phyloP scores from a whole-genome alignment of 2,888 invertebrate genomes.

The Invenusta paracnida region DNA sequence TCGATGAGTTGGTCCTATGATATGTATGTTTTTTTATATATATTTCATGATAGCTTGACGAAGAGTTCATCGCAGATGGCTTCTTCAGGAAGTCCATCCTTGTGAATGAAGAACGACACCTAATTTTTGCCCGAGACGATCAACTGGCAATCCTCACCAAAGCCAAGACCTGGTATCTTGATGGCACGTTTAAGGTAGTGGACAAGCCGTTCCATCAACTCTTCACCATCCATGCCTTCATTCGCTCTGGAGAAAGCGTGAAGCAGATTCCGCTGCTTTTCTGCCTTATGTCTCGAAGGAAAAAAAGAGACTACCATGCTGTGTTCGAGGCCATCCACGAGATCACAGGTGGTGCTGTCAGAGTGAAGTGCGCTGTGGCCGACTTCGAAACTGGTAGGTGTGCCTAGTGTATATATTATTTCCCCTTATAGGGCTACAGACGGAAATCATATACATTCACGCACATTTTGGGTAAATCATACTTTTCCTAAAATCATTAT shows the following conservation, averaged over 20 bases:
- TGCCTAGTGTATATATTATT: not conserved
- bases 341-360: not conserved
- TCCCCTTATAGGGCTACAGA: not conserved
- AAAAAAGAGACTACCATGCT: constrained; percentile 40
- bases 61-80: not conserved
- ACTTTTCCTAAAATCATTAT: not conserved
- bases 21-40: too few relatives aligned
- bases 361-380: not conserved
- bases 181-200: constrained; percentile 44
- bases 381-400: not conserved
- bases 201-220: constrained; percentile 41
- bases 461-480: not conserved
- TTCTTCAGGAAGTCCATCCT: not conserved
- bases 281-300: constrained; percentile 33
- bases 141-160: not conserved
- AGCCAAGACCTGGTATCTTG: constrained; percentile 39
- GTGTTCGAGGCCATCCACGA: constrained; percentile 36
- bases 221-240: constrained; percentile 39
- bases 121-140: constrained; percentile 38
- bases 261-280: constrained; percentile 45
- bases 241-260: not conserved
- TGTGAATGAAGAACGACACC: constrained; percentile 33
- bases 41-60: not conserved
- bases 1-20: too few relatives aligned
- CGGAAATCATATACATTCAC: not conserved